Base-by-base conservation (phyloP, 2,113 vertebrate genomes). In the Penelope pileata region DNA sequence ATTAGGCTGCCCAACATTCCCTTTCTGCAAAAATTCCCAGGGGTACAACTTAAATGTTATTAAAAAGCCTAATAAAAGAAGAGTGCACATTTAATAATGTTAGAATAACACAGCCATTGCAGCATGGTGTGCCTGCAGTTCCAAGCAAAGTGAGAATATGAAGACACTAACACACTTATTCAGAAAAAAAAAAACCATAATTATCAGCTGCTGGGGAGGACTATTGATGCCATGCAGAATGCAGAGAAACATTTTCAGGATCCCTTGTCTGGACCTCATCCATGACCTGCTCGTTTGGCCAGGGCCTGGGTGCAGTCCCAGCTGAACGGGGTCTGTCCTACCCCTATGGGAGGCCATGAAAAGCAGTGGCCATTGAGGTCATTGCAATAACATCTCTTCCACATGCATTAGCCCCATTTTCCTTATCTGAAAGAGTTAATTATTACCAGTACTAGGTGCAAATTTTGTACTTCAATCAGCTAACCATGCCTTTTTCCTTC, bases 31-130 rank as follows among this genome's bases (percentile, higher is more conserved):
- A 97, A 97, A 97, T 97, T 98, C 97, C 97, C 97, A 95, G 92
- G 96, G 96, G 97, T 97, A 50, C 97, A 97, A 97, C 98, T 98
- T 97, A 98, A 97, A 98, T 97, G 97, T 97, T 98, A 98, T 98
- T 98, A 97, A 98, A 98, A 98, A 97, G 97, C 96, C 97, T 97
- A 98, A 97, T 98, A 98, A 98, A 98, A 98, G 97, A 96, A 98
- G 97, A 98, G 96, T 96, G 97, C 96, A 97, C 98, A 98, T 98
- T 98, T 98, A 98, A 98, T 98, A 98, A 97, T 96, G 97, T 97
- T 98, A 96, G 97, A 97, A 97, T 98, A 97, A 97, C 96, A 96
- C 95, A 94, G 70, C 93, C 56, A 72, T 97, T 96, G 96, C 96
- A 96, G 94, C n/a, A 19, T 73, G 79, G 79, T 89, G 83, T 38